Percentiles rank a stretch among this genome's conserved stretches.
Conservation (phyloP, 2,888 invertebrate genomes). For the Phrixothrix hirtus region DNA sequence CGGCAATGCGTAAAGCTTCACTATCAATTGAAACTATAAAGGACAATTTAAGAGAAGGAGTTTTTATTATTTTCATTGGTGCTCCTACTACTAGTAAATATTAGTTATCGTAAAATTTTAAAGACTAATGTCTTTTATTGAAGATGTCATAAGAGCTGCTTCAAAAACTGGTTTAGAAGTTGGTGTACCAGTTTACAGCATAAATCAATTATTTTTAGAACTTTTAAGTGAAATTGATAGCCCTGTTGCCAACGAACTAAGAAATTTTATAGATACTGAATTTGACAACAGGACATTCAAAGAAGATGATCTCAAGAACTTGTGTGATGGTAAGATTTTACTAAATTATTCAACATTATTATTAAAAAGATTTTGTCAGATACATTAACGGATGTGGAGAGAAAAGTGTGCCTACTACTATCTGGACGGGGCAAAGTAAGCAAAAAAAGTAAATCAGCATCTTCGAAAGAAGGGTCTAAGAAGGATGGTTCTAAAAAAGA, state of each 20-base stretch:
- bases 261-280: slow-evolving; percentile 40
- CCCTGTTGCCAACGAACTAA: slow-evolving; percentile 42
- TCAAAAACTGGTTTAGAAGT: slow-evolving; percentile 54
- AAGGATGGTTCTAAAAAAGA: no score
- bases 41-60: slow-evolving; percentile 39
- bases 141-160: slow-evolving; percentile 48
- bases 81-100: slow-evolving; percentile 53
- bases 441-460: no score
- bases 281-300: no score
- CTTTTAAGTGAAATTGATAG: slow-evolving; percentile 47
- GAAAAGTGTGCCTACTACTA: no score
- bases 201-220: slow-evolving; percentile 60
- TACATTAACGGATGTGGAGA: no score
- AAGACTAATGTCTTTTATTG: slow-evolving; percentile 9
- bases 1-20: slow-evolving; percentile 35
- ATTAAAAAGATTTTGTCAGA: no score
- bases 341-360: no score
- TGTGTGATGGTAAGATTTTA: no score
- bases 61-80: slow-evolving; percentile 57
- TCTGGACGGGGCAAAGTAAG: no score
- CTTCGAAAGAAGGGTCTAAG: slow-evolving; percentile 5
- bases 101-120: background rate
- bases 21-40: background rate
- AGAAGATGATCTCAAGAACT: no score
- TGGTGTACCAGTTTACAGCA: slow-evolving; percentile 57